Evolutionary conservation across 2,888 invertebrate genomes (phyloP).

Genomic region (Drosophila neutralis): DNA sequence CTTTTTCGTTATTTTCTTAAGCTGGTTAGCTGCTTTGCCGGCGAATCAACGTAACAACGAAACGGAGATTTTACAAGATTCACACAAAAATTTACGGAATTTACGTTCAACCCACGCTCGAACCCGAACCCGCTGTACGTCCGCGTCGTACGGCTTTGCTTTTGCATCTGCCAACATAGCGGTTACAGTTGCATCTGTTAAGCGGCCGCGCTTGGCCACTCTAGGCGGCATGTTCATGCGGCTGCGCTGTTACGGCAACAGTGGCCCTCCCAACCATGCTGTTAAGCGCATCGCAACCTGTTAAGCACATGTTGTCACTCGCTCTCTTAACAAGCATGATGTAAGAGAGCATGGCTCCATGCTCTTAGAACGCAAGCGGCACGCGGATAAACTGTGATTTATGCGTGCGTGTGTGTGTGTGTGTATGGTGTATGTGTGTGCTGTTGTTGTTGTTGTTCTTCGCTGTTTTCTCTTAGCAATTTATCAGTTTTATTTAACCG

Average conservation of each 20-base stretch:
- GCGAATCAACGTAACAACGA: constrained; percentile 25
- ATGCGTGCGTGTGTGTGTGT: background rate
- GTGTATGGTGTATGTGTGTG: background rate
- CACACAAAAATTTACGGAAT: constrained; percentile 36
- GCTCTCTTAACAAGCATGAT: background rate
- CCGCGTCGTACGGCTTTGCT: constrained; percentile 53
- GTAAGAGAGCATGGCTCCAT: constrained; percentile 18
- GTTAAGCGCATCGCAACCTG: constrained; percentile 35
- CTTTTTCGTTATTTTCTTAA: background rate
- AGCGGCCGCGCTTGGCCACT: background rate
- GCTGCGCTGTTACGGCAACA: constrained; percentile 44
- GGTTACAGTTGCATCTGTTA: constrained; percentile 34
- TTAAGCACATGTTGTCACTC: constrained; percentile 24
- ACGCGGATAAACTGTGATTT: background rate
- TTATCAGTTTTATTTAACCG: background rate
- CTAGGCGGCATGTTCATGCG: background rate
- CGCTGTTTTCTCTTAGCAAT: background rate
- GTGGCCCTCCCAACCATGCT: constrained; percentile 10
- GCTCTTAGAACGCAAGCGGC: constrained; percentile 29
- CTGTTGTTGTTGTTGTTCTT: background rate
- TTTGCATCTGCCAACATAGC: constrained; percentile 59
- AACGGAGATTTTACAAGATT: constrained; percentile 19
- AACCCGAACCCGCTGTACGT: constrained; percentile 51
- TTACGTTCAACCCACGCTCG: constrained; percentile 33
- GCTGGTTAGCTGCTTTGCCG: constrained; percentile 23